Conservation (phyloP, 2,113 vertebrate genomes). For the Zingel zingel region DNA sequence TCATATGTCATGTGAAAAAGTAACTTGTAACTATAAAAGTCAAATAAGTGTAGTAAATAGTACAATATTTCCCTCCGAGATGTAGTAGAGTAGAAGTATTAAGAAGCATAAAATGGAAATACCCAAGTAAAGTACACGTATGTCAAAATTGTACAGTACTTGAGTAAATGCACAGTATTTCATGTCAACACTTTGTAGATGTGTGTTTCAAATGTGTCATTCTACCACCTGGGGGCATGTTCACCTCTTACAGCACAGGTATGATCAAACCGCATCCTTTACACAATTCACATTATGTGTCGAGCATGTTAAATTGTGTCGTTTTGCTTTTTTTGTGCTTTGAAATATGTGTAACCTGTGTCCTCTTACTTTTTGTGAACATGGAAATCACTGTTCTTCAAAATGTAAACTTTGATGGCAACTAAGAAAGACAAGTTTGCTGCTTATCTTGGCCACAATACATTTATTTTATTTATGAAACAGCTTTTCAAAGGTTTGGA, state of each 20-base stretch:
- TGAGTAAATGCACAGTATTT: not conserved
- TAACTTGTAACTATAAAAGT: not conserved
- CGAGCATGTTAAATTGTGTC: not conserved
- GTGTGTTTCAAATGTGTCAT: not conserved
- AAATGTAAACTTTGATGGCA: not conserved
- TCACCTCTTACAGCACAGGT: not conserved
- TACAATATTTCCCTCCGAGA: too few species aligned
- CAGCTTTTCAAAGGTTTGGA: not conserved
- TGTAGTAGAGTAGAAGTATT: too few species aligned
- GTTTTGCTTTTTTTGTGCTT: not conserved
- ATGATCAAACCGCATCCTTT: not conserved
- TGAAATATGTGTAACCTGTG: not conserved
- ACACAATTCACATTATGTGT: not conserved
- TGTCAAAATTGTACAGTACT: too few species aligned
- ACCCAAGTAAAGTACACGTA: too few species aligned
- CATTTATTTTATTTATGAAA: not conserved
- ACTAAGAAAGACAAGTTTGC: not conserved
- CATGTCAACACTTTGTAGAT: not conserved
- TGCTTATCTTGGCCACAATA: too few species aligned
- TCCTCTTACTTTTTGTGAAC: not conserved
- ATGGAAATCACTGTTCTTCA: too few species aligned
- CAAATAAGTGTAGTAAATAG: not conserved
- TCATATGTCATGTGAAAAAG: not conserved
- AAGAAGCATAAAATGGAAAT: too few species aligned
- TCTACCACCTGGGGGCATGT: not conserved